These are phyloP conservation scores for Temnothorax rugatulus DNA, from an alignment of 2,888 invertebrate species.

Conservation along the genomic window DNA sequence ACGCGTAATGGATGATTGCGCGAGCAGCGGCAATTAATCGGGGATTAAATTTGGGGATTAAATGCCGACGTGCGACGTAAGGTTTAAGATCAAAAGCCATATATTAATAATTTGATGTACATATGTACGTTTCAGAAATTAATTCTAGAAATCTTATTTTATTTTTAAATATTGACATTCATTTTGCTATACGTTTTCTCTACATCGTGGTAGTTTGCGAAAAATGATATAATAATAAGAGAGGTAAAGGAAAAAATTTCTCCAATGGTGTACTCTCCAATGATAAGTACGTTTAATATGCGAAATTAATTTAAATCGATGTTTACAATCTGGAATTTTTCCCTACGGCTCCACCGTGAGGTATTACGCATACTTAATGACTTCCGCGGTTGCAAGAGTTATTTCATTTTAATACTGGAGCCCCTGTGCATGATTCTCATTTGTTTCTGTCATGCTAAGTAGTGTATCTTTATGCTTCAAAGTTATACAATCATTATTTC, in stretches of 20 bases:
- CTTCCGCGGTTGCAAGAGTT: constrained; percentile 48
- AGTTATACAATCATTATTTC: constrained; percentile 36
- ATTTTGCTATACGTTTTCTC: background rate
- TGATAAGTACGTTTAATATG: constrained; percentile 7
- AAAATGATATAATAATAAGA: background rate
- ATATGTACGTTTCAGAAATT: background rate
- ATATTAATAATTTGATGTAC: constrained; percentile 12
- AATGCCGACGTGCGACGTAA: constrained; percentile 6
- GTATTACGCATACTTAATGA: constrained; percentile 42
- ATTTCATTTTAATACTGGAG: constrained; percentile 32
- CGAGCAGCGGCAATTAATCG: constrained; percentile 38
- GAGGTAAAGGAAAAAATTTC: background rate
- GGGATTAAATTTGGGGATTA: constrained; percentile 39
- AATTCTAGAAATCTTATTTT: background rate
- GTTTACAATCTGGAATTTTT: constrained; percentile 54
- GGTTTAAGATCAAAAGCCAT: constrained; percentile 22
- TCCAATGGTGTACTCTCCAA: too few relatives aligned
- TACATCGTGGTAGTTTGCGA: background rate
- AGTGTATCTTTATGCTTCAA: constrained; percentile 39
- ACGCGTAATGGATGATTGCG: constrained; percentile 34
- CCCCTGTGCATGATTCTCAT: constrained; percentile 22
- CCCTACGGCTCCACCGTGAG: constrained; percentile 9
- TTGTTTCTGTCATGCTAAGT: constrained; percentile 32
- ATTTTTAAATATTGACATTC: background rate
- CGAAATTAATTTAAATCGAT: constrained; percentile 58